Evolutionary conservation across 2,797 vertebrate genomes (phyloP).

Genomic region (Apogon talboti): DNA sequence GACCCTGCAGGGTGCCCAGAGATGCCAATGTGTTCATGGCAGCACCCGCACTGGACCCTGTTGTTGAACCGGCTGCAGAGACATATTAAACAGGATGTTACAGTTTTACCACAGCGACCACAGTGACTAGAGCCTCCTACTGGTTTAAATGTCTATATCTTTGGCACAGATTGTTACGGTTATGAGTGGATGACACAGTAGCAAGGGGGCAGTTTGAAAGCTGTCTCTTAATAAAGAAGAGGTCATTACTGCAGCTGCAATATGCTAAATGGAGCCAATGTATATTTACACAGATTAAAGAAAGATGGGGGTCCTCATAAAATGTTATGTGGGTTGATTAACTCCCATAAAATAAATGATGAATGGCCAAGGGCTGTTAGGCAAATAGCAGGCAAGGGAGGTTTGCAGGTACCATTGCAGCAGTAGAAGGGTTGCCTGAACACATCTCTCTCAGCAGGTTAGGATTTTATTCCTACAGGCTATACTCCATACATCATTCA

Average conservation of each 20-base stretch:
- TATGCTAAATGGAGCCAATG: conserved; percentile 60
- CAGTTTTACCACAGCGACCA: conserved; percentile 15
- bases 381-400: conserved; percentile 72
- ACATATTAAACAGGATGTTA: not conserved
- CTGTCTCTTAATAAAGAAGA: conserved; percentile 37
- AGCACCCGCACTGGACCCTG: conserved; percentile 89
- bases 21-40: conserved; percentile 96
- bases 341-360: conserved; percentile 68
- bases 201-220: conserved; percentile 29
- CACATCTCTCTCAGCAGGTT: not conserved
- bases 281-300: conserved; percentile 61
- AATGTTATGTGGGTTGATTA: conserved; percentile 59
- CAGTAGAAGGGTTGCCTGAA: conserved; percentile 10
- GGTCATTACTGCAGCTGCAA: conserved; percentile 58
- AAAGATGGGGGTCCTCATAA: conserved; percentile 51
- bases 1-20: conserved; percentile 93
- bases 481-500: not conserved
- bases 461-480: conserved; percentile 10
- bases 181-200: conserved; percentile 32
- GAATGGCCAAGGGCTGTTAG: conserved; percentile 45
- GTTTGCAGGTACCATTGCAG: conserved; percentile 25
- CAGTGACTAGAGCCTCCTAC: not conserved
- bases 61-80: conserved; percentile 87
- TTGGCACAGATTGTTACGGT: conserved; percentile 26
- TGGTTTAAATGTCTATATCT: conserved; percentile 7